Evolutionary conservation across 1,140 invertebrate genomes (phyloP).

Genomic region (Cherax quadricarinatus): DNA sequence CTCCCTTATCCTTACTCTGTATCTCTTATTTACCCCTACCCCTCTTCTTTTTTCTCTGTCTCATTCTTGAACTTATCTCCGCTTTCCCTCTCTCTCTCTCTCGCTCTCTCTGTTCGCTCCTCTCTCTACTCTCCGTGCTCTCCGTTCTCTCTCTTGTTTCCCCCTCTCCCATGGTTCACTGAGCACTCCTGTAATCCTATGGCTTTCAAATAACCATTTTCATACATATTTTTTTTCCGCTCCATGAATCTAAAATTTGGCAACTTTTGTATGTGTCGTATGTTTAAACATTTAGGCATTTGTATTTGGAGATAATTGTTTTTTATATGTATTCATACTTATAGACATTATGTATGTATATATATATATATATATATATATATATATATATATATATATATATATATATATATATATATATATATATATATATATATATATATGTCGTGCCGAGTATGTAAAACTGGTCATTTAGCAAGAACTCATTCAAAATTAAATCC

Average conservation of each 20-base stretch:
- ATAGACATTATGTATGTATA: no score
- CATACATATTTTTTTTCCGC: neutral
- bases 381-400: no score
- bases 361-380: no score
- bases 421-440: no score
- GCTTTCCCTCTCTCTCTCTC: conserved; percentile 1
- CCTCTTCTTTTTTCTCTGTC: neutral
- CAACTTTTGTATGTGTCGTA: neutral
- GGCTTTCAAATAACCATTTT: conserved; percentile 16
- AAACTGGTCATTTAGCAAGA: no score
- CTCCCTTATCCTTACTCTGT: neutral
- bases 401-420: no score
- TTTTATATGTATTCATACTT: no score
- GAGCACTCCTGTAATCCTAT: neutral
- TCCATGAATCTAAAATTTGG: neutral
- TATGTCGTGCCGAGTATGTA: no score
- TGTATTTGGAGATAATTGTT: neutral
- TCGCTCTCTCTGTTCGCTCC: neutral
- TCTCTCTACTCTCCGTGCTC: no score
- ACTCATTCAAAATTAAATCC: no score
- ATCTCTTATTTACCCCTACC: neutral
- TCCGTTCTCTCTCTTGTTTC: neutral
- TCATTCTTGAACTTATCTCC: no score
- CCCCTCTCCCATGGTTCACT: neutral
- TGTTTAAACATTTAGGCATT: neutral